These are phyloP conservation scores for Acromyrmex echinatior DNA, from an alignment of 1,140 invertebrate species.

Conservation along the genomic window DNA sequence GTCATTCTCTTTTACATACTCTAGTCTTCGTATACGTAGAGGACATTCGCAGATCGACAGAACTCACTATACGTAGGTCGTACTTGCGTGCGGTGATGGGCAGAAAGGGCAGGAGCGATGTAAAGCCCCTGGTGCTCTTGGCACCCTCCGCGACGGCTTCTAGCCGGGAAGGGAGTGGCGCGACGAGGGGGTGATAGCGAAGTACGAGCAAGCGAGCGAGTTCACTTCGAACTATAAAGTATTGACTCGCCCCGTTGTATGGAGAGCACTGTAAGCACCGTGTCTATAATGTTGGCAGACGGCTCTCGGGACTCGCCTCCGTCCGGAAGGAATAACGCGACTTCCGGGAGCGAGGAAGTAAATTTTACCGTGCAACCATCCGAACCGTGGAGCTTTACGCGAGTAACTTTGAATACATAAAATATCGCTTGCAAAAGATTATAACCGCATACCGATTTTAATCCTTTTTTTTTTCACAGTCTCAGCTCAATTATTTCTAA, in stretches of 20 bases:
- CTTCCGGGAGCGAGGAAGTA: conserved; percentile 75
- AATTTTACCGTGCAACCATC: conserved; percentile 54
- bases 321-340: conserved; percentile 75
- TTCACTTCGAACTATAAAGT: conserved; percentile 74
- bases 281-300: conserved; percentile 71
- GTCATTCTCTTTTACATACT: neutral
- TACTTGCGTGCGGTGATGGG: conserved; percentile 70
- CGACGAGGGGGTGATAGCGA: conserved; percentile 43
- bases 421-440: conserved; percentile 27
- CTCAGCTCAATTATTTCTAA: neutral
- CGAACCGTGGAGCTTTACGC: neutral
- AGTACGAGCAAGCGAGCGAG: conserved; percentile 50
- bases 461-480: too few relatives aligned
- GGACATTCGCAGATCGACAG: conserved; percentile 30
- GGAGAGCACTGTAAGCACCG: conserved; percentile 66
- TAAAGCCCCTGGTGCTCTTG: conserved; percentile 54
- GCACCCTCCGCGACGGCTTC: conserved; percentile 61
- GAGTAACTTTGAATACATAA: conserved; percentile 32
- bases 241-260: conserved; percentile 76
- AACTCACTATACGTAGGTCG: conserved; percentile 56
- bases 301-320: conserved; percentile 68
- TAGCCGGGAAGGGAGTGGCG: conserved; percentile 33
- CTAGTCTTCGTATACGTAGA: neutral
- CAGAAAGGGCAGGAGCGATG: conserved; percentile 64
- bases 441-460: neutral